Evolutionary conservation across 1,140 invertebrate genomes (phyloP).

Genomic region (Drosophila sp.): DNA sequence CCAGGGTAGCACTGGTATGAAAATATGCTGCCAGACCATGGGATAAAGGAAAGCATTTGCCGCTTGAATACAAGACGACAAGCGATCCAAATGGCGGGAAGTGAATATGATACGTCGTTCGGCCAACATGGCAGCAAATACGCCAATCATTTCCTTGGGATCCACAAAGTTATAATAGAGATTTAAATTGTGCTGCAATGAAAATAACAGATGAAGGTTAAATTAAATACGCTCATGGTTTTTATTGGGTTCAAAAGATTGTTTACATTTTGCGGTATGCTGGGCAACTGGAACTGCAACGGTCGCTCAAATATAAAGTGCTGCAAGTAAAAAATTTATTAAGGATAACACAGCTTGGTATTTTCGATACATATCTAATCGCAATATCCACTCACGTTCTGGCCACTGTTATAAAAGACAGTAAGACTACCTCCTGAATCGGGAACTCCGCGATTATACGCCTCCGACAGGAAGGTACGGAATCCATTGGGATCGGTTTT

Average conservation of each 20-base stretch:
- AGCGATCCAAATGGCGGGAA: slow-evolving; percentile 91
- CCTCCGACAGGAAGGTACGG: slow-evolving; percentile 87
- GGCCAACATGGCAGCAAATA: slow-evolving; percentile 97
- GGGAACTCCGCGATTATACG: slow-evolving; percentile 87
- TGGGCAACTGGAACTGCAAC: slow-evolving; percentile 91
- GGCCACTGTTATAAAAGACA: slow-evolving; percentile 85
- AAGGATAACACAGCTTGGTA: neutral
- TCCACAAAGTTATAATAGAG: slow-evolving; percentile 98
- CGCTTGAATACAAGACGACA: slow-evolving; percentile 97
- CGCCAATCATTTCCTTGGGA: slow-evolving; percentile 94
- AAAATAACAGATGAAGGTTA: slow-evolving; percentile 47
- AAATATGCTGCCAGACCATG: slow-evolving; percentile 99
- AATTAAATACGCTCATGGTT: neutral
- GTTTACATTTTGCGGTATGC: slow-evolving; percentile 97
- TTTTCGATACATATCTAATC: neutral
- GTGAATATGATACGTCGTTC: slow-evolving; percentile 96
- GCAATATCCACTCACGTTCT: slow-evolving; percentile 83
- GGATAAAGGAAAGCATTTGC: slow-evolving; percentile 97
- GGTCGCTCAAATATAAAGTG: slow-evolving; percentile 91
- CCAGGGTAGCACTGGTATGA: slow-evolving; percentile 95
- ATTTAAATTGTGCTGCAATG: slow-evolving; percentile 94
- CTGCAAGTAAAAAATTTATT: slow-evolving; percentile 84
- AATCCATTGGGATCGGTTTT: slow-evolving; percentile 72
- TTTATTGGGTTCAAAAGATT: neutral
- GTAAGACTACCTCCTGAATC: slow-evolving; percentile 84